Base-by-base conservation (phyloP, 2,113 vertebrate genomes). In the Myotis davidii region DNA sequence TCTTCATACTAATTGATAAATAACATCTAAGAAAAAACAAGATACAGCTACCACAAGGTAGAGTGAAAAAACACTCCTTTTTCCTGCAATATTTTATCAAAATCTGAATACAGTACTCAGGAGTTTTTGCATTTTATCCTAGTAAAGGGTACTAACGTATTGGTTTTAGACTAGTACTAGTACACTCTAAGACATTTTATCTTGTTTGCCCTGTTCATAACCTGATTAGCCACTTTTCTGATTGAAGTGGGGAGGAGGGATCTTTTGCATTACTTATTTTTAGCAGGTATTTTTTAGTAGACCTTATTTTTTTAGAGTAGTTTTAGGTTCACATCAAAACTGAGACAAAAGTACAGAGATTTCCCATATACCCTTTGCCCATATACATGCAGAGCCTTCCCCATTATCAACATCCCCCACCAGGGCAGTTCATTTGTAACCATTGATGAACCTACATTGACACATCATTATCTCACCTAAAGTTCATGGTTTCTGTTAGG, bases 1-100 rank as follows among this genome's bases (percentile, higher is more conserved):
- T 86, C 34, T 94, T 88, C 39, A 85, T 82, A 69, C 5, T 72
- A 94, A 88, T 34, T 82, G 34, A 45, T 73, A 81, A 94, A 50
- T 56, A 69, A 37, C 39, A 96, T n/a, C 21, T 48, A 84, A 87
- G 88, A 84, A 85, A 69, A 56, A 56, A 83, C 42, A 56, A 56
- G 54, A 20, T 56, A 56, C 23, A 56, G 54, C 20, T 93, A 83
- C 84, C 61, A 42, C 70, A 85, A 50, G 59, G 64, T 73, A 78
- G 32, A 61, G 23, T 67, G 25, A 32, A 25, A 65, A 65, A 56
- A 56, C 0, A 48, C 12, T 59, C 32, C 10, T 37, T 86, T 84
- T 50, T 77, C 27, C 50, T 85, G 7, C 3, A 96, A 25, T 90
- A 39, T 14, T 78, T 20, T 65, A 89, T 69, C 37, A 81, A 70